These are phyloP conservation scores for Melanotaenia pygmaea DNA, from an alignment of 2,797 vertebrate genomes.

Conservation along the genomic window DNA sequence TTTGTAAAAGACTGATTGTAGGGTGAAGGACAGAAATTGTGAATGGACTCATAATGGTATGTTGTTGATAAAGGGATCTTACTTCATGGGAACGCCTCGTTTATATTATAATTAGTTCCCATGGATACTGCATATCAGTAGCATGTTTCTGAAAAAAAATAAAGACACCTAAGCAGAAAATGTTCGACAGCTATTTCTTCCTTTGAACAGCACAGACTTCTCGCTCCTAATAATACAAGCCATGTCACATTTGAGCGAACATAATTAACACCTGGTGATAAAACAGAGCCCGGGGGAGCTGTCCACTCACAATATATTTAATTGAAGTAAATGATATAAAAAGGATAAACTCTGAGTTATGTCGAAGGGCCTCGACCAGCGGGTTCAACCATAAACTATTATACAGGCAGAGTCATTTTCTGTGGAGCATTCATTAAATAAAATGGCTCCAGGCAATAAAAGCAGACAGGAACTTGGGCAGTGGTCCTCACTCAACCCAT, in stretches of 20 bases:
- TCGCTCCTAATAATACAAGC: constrained; percentile 43
- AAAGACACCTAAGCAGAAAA: constrained; percentile 16
- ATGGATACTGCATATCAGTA: constrained; percentile 12
- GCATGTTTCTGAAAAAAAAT: constrained; percentile 18
- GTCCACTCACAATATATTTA: constrained; percentile 81
- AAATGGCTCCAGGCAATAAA: constrained; percentile 57
- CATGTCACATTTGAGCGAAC: constrained; percentile 65
- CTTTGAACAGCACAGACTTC: constrained; percentile 42
- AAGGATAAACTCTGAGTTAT: constrained; percentile 76
- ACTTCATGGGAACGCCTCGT: neutral
- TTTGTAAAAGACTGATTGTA: neutral
- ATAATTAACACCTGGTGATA: constrained; percentile 76
- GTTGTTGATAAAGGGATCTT: neutral
- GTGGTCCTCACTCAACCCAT: constrained; percentile 17
- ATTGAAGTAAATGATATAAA: constrained; percentile 80
- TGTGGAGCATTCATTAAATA: constrained; percentile 67
- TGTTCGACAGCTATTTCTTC: constrained; percentile 14
- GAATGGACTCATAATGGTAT: neutral
- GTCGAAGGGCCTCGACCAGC: constrained; percentile 53
- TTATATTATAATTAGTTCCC: constrained; percentile 5
- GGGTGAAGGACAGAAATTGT: neutral
- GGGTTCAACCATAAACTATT: constrained; percentile 68
- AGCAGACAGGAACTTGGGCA: constrained; percentile 14
- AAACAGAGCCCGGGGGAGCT: constrained; percentile 67
- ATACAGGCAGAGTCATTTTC: constrained; percentile 63